These are phyloP conservation scores for Heliconius erato DNA, from an alignment of 2,888 invertebrate species.

Conservation along the genomic window DNA sequence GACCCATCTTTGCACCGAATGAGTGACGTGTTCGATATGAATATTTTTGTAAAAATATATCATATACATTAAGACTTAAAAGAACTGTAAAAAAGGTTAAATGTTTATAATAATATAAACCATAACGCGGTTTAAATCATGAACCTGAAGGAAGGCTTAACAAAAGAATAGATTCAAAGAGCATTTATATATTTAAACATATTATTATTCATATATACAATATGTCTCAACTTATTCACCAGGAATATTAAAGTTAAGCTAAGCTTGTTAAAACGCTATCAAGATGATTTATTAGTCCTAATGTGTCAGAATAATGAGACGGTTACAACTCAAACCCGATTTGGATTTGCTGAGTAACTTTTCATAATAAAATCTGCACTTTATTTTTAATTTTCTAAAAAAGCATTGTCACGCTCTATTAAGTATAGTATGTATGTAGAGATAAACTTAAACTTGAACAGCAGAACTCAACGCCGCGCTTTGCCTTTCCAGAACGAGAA, in stretches of 20 bases:
- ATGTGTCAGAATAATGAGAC: slow-evolving; percentile 13
- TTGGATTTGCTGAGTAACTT: not conserved
- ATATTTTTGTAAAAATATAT: too few species aligned
- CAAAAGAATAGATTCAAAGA: not conserved
- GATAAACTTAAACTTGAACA: not conserved
- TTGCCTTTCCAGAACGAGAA: not conserved
- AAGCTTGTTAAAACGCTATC: slow-evolving; percentile 20
- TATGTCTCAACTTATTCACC: not conserved
- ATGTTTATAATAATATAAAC: not conserved
- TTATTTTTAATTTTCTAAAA: not conserved
- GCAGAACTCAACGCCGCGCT: not conserved
- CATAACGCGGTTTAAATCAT: not conserved
- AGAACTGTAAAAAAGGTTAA: not conserved
- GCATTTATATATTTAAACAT: not conserved
- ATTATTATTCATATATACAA: not conserved
- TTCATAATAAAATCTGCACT: not conserved
- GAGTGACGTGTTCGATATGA: too few species aligned
- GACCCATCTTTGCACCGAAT: too few species aligned
- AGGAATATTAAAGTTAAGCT: not conserved
- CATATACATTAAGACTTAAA: too few species aligned
- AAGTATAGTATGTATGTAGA: not conserved
- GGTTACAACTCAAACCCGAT: slow-evolving; percentile 1
- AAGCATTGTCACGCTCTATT: not conserved
- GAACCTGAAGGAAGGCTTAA: not conserved
- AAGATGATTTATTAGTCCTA: slow-evolving; percentile 22